These are phyloP conservation scores for Chondrosia reniformis DNA, from an alignment of 37 sponge, comb jelly and placozoan species.

Conservation along the genomic window DNA sequence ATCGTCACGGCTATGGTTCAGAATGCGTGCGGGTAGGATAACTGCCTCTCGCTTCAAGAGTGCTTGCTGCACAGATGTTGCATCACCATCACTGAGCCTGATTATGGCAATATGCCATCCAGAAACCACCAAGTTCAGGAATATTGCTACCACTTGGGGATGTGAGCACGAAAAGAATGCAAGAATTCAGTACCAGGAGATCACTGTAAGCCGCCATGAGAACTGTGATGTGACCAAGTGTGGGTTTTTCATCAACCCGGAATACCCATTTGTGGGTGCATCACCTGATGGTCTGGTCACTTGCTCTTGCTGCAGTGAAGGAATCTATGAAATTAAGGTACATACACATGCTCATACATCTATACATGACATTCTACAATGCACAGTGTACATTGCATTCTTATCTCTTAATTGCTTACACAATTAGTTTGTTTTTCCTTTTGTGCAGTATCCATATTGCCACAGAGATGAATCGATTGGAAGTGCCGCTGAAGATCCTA, in stretches of 20 bases:
- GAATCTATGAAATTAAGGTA: constrained; percentile 54
- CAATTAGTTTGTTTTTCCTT: background rate
- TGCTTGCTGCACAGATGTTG: constrained; percentile 26
- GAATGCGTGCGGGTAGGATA: constrained; percentile 47
- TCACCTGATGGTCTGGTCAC: constrained; percentile 58
- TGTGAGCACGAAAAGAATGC: constrained; percentile 56
- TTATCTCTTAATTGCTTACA: background rate
- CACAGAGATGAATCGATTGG: constrained; percentile 23
- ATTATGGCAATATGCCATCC: constrained; percentile 65
- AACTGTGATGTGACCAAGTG: constrained; percentile 6
- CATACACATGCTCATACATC: background rate
- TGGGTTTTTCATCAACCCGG: constrained; percentile 34
- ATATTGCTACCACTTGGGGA: constrained; percentile 47
- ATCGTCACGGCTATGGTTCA: constrained; percentile 41
- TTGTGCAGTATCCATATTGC: constrained; percentile 37
- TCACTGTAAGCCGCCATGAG: background rate
- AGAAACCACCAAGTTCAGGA: constrained; percentile 29
- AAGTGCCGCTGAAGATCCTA: constrained; percentile 7
- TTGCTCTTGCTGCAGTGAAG: constrained; percentile 56
- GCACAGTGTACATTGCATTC: background rate
- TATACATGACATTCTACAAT: background rate
- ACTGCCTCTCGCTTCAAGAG: constrained; percentile 59
- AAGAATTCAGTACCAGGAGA: constrained; percentile 12
- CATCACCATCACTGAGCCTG: constrained; percentile 34
- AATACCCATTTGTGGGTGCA: constrained; percentile 57